Evolutionary conservation across 2,113 vertebrate genomes (phyloP).

Genomic region (Egretta garzetta): DNA sequence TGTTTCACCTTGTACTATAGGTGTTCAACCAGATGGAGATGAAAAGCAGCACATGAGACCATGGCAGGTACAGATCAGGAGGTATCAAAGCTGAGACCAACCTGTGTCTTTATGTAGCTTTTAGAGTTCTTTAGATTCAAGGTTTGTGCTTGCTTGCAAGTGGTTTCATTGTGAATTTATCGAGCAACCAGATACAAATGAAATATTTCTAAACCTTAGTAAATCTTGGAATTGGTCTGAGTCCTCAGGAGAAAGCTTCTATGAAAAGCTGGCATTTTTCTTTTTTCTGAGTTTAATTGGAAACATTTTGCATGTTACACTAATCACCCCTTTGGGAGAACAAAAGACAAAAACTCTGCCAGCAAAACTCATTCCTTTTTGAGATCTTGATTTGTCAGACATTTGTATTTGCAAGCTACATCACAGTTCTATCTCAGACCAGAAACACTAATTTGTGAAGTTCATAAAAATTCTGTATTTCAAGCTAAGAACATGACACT

Average conservation of each 20-base stretch:
- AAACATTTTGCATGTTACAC: slow-evolving; percentile 30
- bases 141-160: not conserved
- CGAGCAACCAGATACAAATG: not conserved
- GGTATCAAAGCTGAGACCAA: not conserved
- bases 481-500: not conserved
- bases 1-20: not conserved
- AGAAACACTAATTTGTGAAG: slow-evolving; percentile 26
- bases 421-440: not conserved
- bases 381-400: slow-evolving; percentile 52
- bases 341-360: slow-evolving; percentile 43
- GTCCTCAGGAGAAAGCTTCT: not conserved
- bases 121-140: not conserved
- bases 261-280: not conserved
- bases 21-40: not conserved
- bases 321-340: slow-evolving; percentile 44
- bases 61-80: not conserved
- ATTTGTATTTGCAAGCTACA: slow-evolving; percentile 4
- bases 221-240: slow-evolving; percentile 1
- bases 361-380: slow-evolving; percentile 26
- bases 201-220: slow-evolving; percentile 4
- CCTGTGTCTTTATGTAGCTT: not conserved
- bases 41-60: not conserved
- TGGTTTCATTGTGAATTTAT: not conserved
- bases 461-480: slow-evolving; percentile 31
- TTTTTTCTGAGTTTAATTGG: slow-evolving; percentile 35